Evolutionary conservation across 2,888 invertebrate genomes (phyloP).

Genomic region (Hipparchia sbordonii): DNA sequence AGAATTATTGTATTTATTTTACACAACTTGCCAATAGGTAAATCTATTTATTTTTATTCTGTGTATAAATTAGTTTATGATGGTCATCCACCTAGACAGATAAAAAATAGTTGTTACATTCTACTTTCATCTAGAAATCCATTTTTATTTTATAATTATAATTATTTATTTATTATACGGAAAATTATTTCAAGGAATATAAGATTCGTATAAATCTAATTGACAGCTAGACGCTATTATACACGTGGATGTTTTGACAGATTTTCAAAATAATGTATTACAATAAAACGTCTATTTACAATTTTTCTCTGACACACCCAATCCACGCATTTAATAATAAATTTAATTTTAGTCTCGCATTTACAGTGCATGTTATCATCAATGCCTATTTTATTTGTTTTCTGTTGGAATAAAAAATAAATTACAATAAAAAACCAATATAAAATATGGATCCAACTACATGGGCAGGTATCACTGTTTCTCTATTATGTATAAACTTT

Average conservation of each 20-base stretch:
- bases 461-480: conserved; percentile 30
- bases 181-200: conserved; percentile 78
- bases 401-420: conserved; percentile 20
- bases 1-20: conserved; percentile 82
- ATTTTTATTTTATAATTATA: conserved; percentile 46
- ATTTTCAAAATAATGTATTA: conserved; percentile 74
- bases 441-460: conserved; percentile 21
- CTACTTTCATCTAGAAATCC: conserved; percentile 73
- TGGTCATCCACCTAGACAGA: conserved; percentile 81
- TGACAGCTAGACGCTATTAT: conserved; percentile 76
- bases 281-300: conserved; percentile 79
- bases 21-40: conserved; percentile 81
- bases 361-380: conserved; percentile 56
- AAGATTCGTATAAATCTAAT: conserved; percentile 74
- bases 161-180: conserved; percentile 49
- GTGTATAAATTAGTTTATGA: conserved; percentile 82
- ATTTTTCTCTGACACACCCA: conserved; percentile 70
- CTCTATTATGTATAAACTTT: conserved; percentile 20
- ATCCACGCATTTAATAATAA: conserved; percentile 73
- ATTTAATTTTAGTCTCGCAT: conserved; percentile 67
- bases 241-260: conserved; percentile 75
- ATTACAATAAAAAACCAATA: neutral
- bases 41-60: conserved; percentile 76
- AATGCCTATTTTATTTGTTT: conserved; percentile 16
- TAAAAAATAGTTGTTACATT: conserved; percentile 80